phyloP scores from a whole-genome alignment of 2,113 vertebrate genomes.

The Chamaea fasciata region DNA sequence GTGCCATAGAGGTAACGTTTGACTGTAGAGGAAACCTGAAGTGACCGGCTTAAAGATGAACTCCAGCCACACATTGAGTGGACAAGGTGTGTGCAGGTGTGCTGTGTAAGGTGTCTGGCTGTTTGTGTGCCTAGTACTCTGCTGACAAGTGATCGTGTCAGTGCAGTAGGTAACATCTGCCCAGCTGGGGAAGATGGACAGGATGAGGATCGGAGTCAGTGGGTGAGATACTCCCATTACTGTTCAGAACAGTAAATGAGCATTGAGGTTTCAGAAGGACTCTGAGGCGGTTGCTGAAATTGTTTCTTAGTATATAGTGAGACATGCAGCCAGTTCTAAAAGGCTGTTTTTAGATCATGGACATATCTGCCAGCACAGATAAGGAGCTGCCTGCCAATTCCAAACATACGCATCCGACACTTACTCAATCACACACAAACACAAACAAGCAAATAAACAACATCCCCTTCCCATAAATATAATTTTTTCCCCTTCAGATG shows the following conservation, averaged over 20 bases:
- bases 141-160: not conserved
- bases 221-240: not conserved
- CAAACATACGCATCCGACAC: not conserved
- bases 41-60: not conserved
- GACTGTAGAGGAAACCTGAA: not conserved
- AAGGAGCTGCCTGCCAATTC: constrained; percentile 52
- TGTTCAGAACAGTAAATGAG: not conserved
- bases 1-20: not conserved
- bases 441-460: constrained; percentile 52
- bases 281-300: not conserved
- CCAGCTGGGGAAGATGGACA: not conserved
- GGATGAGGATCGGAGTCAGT: not conserved
- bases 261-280: not conserved
- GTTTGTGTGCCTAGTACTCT: not conserved
- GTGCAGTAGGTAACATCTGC: not conserved
- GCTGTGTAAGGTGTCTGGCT: not conserved
- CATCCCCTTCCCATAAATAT: not conserved
- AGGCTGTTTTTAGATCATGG: constrained; percentile 55
- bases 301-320: constrained; percentile 6
- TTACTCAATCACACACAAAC: constrained; percentile 44
- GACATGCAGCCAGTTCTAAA: constrained; percentile 27
- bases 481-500: not conserved
- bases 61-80: not conserved
- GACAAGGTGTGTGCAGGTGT: not conserved
- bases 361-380: constrained; percentile 51